A percentile compares a stretch with the other conserved stretches of the same genome.
These are phyloP conservation scores for Galerucella nymphaeae DNA, from an alignment of 2,888 invertebrate genomes.

Conservation along the genomic window DNA sequence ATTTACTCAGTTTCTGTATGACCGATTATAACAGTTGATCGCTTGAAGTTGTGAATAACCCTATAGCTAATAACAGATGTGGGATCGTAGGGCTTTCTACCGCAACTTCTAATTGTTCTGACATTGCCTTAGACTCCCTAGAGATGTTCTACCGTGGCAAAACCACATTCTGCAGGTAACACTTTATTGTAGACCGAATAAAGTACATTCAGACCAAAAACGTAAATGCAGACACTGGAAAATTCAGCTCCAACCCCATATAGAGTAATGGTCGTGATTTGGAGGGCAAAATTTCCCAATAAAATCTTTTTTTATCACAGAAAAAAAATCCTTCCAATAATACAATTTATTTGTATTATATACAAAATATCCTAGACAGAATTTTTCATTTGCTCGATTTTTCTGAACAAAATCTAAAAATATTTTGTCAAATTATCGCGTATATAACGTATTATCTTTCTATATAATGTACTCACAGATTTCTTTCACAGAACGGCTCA, in stretches of 20 bases:
- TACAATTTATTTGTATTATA: too few relatives aligned
- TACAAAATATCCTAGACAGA: too few relatives aligned
- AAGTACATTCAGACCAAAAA: neutral
- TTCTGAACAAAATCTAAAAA: too few relatives aligned
- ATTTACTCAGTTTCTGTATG: neutral
- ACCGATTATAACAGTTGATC: neutral
- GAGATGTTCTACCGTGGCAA: constrained; percentile 7
- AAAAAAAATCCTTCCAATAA: too few relatives aligned
- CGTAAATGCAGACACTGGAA: neutral
- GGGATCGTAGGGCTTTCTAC: constrained; percentile 16
- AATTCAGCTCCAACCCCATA: neutral
- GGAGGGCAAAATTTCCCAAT: neutral
- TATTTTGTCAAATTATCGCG: too few relatives aligned
- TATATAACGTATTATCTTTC: too few relatives aligned
- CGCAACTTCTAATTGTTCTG: constrained; percentile 45
- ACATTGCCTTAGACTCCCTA: constrained; percentile 44
- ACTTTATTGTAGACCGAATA: neutral
- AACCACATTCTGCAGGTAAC: constrained; percentile 10
- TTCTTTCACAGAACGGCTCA: too few relatives aligned
- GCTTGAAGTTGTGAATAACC: neutral
- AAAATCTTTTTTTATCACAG: too few relatives aligned
- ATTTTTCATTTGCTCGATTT: too few relatives aligned
- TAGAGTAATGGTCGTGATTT: neutral
- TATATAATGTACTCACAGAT: too few relatives aligned
- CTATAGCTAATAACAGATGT: constrained; percentile 2